These are phyloP conservation scores for Formica selysi DNA, from an alignment of 1,140 invertebrate genomes.

Conservation along the genomic window DNA sequence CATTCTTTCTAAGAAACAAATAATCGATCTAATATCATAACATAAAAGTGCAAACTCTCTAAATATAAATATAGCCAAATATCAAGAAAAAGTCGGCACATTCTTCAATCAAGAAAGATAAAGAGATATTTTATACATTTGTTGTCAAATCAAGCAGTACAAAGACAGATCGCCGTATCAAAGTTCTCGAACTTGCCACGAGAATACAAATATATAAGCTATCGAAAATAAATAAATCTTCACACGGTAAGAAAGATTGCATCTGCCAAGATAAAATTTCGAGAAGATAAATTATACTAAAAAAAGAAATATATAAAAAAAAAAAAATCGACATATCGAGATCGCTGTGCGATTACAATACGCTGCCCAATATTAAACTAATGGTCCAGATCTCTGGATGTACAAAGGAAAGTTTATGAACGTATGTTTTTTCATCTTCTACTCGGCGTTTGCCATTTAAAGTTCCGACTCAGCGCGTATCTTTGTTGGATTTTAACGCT, in stretches of 20 bases:
- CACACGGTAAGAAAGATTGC: neutral
- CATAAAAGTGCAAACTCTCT: neutral
- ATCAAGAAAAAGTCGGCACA: too few relatives aligned
- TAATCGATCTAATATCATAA: conserved; percentile 2
- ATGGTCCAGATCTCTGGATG: neutral
- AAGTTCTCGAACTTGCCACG: neutral
- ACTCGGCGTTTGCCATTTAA: neutral
- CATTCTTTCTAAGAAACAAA: neutral
- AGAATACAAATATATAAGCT: conserved; percentile 15
- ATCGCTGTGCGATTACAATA: neutral
- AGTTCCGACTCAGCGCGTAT: neutral
- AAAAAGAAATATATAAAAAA: too few relatives aligned
- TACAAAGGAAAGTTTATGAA: too few relatives aligned
- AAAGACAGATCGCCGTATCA: neutral
- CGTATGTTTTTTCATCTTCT: conserved; percentile 13
- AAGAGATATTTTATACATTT: neutral
- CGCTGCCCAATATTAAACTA: neutral
- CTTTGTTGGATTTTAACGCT: conserved; percentile 43
- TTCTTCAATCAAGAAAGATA: neutral
- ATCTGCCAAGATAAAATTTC: conserved; percentile 2
- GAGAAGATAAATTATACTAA: neutral
- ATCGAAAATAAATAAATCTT: neutral
- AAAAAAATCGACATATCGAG: neutral
- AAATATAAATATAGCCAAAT: neutral
- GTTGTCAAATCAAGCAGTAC: neutral